A percentile compares a stretch with the other conserved stretches of the same genome.
These are phyloP conservation scores for Chlorops oryzae DNA, from an alignment of 1,140 invertebrate species.

Conservation along the genomic window DNA sequence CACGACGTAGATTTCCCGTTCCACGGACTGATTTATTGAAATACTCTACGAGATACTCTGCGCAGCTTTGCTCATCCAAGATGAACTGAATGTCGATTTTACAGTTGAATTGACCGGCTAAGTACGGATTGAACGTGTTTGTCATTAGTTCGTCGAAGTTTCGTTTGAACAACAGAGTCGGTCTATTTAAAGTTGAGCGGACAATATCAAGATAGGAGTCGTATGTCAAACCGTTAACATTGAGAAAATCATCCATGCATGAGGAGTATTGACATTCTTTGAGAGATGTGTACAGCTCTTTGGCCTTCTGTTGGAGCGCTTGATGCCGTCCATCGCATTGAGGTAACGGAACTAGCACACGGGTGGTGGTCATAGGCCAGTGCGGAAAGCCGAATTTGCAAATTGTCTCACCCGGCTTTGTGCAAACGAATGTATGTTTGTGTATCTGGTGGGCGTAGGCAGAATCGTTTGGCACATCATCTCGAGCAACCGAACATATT, in stretches of 20 bases:
- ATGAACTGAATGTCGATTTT: slow-evolving; percentile 47
- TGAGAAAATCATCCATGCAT: slow-evolving; percentile 24
- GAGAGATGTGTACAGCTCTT: slow-evolving; percentile 28
- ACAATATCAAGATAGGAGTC: slow-evolving; percentile 37
- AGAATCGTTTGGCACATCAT: slow-evolving; percentile 18
- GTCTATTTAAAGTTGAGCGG: slow-evolving; percentile 33
- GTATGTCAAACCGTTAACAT: slow-evolving; percentile 28
- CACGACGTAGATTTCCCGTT: slow-evolving; percentile 40
- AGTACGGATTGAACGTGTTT: slow-evolving; percentile 41
- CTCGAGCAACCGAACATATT: slow-evolving; percentile 28
- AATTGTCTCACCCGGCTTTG: slow-evolving; percentile 20
- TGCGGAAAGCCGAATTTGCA: slow-evolving; percentile 41
- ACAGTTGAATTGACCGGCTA: slow-evolving; percentile 34
- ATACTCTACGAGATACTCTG: slow-evolving; percentile 37
- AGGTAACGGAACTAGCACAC: slow-evolving; percentile 35
- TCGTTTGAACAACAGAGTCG: slow-evolving; percentile 31
- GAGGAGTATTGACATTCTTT: slow-evolving; percentile 26
- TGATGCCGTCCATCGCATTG: slow-evolving; percentile 27
- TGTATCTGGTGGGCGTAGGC: slow-evolving; percentile 39
- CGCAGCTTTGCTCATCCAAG: slow-evolving; percentile 41
- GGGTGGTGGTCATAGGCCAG: slow-evolving; percentile 27
- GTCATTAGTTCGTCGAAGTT: slow-evolving; percentile 34
- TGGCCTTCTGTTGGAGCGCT: slow-evolving; percentile 33
- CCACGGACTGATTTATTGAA: slow-evolving; percentile 46
- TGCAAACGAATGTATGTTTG: slow-evolving; percentile 42